Conservation (phyloP, 2,113 vertebrate species). For the Heliornis fulica region DNA sequence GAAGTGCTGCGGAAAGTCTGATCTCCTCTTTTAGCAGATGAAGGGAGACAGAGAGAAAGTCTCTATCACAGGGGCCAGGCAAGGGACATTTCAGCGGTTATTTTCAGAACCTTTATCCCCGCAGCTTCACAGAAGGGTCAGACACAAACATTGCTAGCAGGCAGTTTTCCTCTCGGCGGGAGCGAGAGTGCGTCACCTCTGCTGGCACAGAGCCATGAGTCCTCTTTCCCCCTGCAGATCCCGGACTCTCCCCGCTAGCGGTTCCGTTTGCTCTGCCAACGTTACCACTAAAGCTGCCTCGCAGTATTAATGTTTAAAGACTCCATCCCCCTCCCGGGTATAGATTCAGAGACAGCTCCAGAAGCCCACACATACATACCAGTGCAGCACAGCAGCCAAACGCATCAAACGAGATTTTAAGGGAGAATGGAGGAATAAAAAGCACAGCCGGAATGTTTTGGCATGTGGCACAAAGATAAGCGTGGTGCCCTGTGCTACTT, state of each 20-base stretch:
- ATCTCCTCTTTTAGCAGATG: background rate
- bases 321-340: conserved; percentile 42
- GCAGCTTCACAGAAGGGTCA: conserved; percentile 52
- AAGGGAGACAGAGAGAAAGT: background rate
- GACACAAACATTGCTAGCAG: background rate
- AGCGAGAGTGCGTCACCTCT: conserved; percentile 37
- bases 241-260: background rate
- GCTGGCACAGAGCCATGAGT: background rate
- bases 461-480: background rate
- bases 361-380: conserved; percentile 22
- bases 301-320: conserved; percentile 62
- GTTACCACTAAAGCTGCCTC: conserved; percentile 45
- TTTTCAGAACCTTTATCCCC: conserved; percentile 49
- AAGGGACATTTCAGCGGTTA: background rate
- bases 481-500: background rate
- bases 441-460: conserved; percentile 1
- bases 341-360: conserved; percentile 48
- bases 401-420: conserved; percentile 22
- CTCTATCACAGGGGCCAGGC: background rate
- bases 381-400: background rate
- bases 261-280: background rate
- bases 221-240: background rate
- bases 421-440: conserved; percentile 19
- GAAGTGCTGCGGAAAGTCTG: background rate
- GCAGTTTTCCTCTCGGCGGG: conserved; percentile 29